Conservation (phyloP, 2,113 vertebrate genomes). For the Amazona guildingii region DNA sequence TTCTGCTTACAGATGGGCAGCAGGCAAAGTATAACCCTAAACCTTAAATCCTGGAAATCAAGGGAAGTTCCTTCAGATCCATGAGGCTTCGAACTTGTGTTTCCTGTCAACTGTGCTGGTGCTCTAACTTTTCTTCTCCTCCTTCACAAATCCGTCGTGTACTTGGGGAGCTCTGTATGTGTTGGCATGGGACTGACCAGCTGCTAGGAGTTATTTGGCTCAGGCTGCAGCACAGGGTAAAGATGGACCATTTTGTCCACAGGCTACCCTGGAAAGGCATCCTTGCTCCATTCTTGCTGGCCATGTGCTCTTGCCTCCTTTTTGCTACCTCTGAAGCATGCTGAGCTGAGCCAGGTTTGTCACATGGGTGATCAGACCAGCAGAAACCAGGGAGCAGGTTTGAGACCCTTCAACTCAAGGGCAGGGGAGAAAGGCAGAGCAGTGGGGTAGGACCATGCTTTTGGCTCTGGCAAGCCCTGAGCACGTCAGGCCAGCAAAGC, state of each 20-base stretch:
- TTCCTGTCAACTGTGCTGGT: background rate
- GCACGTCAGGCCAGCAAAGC: background rate
- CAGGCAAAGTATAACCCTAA: background rate
- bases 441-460: background rate
- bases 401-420: background rate
- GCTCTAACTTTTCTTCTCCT: background rate
- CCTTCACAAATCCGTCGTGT: background rate
- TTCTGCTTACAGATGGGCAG: background rate
- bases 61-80: background rate
- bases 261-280: background rate
- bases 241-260: background rate
- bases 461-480: background rate
- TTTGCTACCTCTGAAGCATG: background rate
- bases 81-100: background rate
- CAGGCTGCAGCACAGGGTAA: background rate
- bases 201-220: background rate
- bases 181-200: background rate
- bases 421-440: background rate
- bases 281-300: background rate
- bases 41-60: background rate
- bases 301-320: background rate
- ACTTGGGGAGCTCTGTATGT: fast-evolving
- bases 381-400: background rate
- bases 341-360: background rate
- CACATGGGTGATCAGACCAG: background rate